Evolutionary conservation across 2,888 invertebrate species (phyloP).

Genomic region (Synergus umbraculus): DNA sequence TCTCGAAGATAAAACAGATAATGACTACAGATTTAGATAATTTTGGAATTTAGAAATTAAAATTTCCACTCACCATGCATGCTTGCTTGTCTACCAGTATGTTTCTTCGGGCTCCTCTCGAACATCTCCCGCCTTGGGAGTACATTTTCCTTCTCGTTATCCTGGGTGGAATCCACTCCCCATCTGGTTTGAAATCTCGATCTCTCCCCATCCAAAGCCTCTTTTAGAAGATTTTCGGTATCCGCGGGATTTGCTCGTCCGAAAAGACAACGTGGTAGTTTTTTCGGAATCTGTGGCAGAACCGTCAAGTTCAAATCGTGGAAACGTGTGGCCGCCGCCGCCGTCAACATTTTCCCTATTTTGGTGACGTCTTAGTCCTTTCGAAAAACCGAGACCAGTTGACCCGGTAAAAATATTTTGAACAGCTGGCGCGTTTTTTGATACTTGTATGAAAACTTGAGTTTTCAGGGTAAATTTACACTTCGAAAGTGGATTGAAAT

Average conservation of each 20-base stretch:
- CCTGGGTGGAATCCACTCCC: constrained; percentile 79
- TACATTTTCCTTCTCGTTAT: constrained; percentile 73
- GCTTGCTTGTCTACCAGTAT: constrained; percentile 68
- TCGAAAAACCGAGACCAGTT: neutral
- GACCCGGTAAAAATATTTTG: no score
- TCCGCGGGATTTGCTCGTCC: constrained; percentile 81
- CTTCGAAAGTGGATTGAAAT: neutral
- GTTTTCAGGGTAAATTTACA: neutral
- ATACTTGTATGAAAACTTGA: neutral
- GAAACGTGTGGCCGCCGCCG: constrained; percentile 71
- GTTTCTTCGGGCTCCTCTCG: constrained; percentile 68
- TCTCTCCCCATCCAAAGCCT: constrained; percentile 81
- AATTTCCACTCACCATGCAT: constrained; percentile 69
- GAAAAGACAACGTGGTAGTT: constrained; percentile 79
- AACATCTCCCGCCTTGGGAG: constrained; percentile 58
- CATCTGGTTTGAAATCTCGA: constrained; percentile 81
- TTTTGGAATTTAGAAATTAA: neutral
- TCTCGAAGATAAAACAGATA: neutral
- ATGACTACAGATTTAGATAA: neutral
- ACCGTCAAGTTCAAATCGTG: constrained; percentile 72
- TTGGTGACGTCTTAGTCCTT: constrained; percentile 36
- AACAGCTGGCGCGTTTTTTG: neutral
- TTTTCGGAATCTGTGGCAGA: constrained; percentile 66
- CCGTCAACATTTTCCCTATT: constrained; percentile 66
- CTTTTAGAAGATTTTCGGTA: constrained; percentile 80